Evolutionary conservation across 2,888 invertebrate genomes (phyloP).

Genomic region (Cancer borealis): DNA sequence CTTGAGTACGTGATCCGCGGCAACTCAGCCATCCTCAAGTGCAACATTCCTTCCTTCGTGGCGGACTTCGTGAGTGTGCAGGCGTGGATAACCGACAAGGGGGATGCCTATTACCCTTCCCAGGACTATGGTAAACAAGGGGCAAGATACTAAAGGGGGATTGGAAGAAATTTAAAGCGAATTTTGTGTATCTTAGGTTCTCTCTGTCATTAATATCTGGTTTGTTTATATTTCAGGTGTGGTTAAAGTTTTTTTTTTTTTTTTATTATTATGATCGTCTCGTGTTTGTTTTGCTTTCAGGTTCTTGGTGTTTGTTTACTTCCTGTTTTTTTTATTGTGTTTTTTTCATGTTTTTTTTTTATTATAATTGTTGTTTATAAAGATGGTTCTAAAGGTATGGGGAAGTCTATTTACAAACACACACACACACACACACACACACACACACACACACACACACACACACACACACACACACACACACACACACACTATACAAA

Average conservation of each 20-base stretch:
- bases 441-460: conserved; percentile 27
- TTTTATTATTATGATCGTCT: neutral
- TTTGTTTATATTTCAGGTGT: neutral
- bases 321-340: neutral
- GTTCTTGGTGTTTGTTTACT: neutral
- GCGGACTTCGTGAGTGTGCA: conserved; percentile 58
- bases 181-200: neutral
- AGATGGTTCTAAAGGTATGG: neutral
- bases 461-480: conserved; percentile 24
- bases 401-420: neutral
- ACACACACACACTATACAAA: neutral
- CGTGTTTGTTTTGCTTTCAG: conserved; percentile 11
- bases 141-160: neutral
- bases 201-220: neutral
- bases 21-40: conserved; percentile 49
- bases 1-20: conserved; percentile 54
- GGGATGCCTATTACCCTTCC: conserved; percentile 54
- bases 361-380: neutral
- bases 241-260: neutral
- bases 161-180: neutral
- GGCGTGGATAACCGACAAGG: conserved; percentile 55
- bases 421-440: neutral
- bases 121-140: conserved; percentile 67
- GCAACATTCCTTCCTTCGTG: conserved; percentile 56
- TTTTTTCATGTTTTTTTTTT: neutral